These are phyloP conservation scores for Triops longicaudatus DNA, from an alignment of 1,140 invertebrate species.

Conservation along the genomic window DNA sequence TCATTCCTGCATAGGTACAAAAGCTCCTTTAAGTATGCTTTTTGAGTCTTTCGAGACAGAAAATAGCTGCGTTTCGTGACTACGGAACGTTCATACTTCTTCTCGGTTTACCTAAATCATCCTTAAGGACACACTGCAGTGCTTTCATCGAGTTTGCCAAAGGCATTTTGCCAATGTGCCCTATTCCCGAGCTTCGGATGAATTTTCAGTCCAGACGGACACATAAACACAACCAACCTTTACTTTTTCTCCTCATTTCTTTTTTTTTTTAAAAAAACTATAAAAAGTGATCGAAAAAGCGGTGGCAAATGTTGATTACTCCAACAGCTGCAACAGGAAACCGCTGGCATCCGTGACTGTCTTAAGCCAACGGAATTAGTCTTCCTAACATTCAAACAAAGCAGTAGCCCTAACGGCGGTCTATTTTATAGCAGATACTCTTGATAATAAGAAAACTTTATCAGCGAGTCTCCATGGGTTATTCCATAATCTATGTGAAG, in stretches of 20 bases:
- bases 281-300: background rate
- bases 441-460: too few species aligned
- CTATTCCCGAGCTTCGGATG: background rate
- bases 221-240: background rate
- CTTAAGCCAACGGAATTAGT: background rate
- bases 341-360: background rate
- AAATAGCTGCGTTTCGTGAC: too few species aligned
- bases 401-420: too few species aligned
- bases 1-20: too few species aligned
- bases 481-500: background rate
- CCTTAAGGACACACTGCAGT: background rate
- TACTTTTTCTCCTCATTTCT: too few species aligned
- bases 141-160: slow-evolving; percentile 5
- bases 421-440: too few species aligned
- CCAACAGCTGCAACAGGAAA: background rate
- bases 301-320: background rate
- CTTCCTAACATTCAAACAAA: background rate
- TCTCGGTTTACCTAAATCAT: too few species aligned
- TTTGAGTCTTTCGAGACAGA: too few species aligned
- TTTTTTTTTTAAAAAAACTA: background rate
- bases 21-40: too few species aligned
- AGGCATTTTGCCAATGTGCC: background rate
- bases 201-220: background rate
- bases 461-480: background rate
- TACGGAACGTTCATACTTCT: too few species aligned